Base-by-base conservation (phyloP, 2,888 invertebrate genomes). In the Rhagium mordax region DNA sequence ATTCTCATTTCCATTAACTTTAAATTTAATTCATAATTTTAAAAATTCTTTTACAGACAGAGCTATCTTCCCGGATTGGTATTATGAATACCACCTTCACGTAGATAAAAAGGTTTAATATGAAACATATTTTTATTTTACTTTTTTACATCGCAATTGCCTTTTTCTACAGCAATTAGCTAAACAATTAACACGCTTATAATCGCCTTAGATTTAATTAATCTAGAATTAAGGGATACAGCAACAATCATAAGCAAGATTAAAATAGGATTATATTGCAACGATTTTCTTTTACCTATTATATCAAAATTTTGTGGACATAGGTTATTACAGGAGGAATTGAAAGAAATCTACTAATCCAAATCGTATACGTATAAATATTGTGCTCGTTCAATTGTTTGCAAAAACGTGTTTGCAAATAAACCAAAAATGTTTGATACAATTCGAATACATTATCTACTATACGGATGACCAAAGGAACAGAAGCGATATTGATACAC, bases 41-140 rank as follows among this genome's bases (percentile, higher is more conserved):
- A 69, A 60, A 60, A 47, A 65, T 76, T 78, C 69, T 81, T 81
- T 83, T 83, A 74, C 82, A 83, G 83, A 81, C 79, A 60, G 81
- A 82, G 75, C 77, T 78, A 51, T 75, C 79, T 67, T 74, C 80
- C 64, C 76, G 78, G 81, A 78, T 79, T 69, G 82, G 79, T 81
- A 77, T 78, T 55, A 71, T 67, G 59, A 83, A 82, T 79, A 77
- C 77, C 75, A 74, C 78, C 74, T 79, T 76, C 65, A 74, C 76
- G 55, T 70, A 62, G 69, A 71, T 51, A 70, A 33, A 65, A 62
- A 70, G 62, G 61, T 69, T 69, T 62, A 60, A 29, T 57, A 68
- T 51, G 55, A 74, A 68, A 53, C 16, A 20, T 72, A 53, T 57
- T 33, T 16, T 70, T 55, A 15, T 66, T 41, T 64, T 74, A 7